These are phyloP conservation scores for Hylia prasina DNA, from an alignment of 2,113 vertebrate genomes.

Conservation along the genomic window DNA sequence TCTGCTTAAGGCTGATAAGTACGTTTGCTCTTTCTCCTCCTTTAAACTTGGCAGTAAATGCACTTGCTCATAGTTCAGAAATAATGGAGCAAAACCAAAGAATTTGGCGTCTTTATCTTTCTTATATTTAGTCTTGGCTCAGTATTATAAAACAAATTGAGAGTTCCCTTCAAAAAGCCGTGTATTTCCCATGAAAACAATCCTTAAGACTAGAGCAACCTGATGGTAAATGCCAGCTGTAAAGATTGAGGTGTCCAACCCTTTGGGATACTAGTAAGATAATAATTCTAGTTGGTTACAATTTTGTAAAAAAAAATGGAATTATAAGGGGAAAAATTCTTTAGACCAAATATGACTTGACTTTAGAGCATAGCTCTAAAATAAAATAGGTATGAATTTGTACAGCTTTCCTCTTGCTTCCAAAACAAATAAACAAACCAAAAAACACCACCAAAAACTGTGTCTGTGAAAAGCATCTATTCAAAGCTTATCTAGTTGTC, in stretches of 20 bases:
- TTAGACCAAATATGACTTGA: neutral
- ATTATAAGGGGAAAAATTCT: neutral
- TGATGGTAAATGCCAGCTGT: neutral
- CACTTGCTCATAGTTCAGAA: neutral
- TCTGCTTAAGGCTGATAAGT: slow-evolving; percentile 7
- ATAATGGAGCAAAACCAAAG: neutral
- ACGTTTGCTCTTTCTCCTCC: neutral
- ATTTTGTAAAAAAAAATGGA: neutral
- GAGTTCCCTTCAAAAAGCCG: neutral
- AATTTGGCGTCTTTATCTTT: neutral
- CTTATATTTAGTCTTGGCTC: neutral
- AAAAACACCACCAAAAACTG: accelerated
- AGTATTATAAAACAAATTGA: neutral
- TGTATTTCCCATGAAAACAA: neutral
- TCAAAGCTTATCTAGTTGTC: neutral
- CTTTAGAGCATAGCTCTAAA: neutral
- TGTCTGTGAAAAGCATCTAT: neutral
- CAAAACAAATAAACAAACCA: neutral
- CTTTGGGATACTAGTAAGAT: neutral
- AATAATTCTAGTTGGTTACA: neutral
- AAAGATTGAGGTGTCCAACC: neutral
- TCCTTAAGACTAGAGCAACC: neutral
- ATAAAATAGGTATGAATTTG: neutral
- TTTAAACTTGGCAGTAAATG: neutral
- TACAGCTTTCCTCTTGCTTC: neutral